Base-by-base conservation (phyloP, 2,888 invertebrate species). In the Dilophus febrilis region DNA sequence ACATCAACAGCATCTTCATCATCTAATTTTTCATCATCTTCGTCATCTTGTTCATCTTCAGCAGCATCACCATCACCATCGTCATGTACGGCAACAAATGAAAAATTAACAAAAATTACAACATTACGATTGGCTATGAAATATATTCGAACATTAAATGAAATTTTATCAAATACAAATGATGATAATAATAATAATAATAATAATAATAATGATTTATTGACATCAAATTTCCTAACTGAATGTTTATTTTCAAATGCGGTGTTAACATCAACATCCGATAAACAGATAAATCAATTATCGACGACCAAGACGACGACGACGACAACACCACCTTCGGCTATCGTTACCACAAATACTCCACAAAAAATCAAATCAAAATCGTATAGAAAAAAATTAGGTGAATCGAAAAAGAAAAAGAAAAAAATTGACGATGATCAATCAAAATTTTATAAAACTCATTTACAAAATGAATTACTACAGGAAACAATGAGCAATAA, bases 91-190 rank as follows among this genome's bases (percentile, higher is more conserved):
- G 48, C 69, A 54, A 64, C 80, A 31, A 76, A 77, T 56, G 84
- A 85, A 56, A 85, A 85, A 58, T 65, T 86, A 46, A 90, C 90
- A 36, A 90, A 90, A 64, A 90, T 90, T 50, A 86, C 88, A 4
- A 88, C 88, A 1, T 62, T 90, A 35, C 67, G 85, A 28, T 65
- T 88, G 44, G 90, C 90, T 18, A 84, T 90, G 81, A 77, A 80
- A 53, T 90, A 90, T 56, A 90, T 90, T 47, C 65, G 76, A 11
- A 75, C 82, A 12, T 63, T 90, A 38, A 75, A 74, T n/a, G 67
- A 75, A 1, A 73, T 77, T 1, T 61, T 83, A 44, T 51, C 55
- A 35, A 53, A 13, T 22, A 46, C 48, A 29, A 53, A 65, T 18
- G 34, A 54, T 13, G 51, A 40, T 17, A 41, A 41, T 33, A 42